Conservation (phyloP, 2,113 vertebrate species). For the Centropus unirufus region DNA sequence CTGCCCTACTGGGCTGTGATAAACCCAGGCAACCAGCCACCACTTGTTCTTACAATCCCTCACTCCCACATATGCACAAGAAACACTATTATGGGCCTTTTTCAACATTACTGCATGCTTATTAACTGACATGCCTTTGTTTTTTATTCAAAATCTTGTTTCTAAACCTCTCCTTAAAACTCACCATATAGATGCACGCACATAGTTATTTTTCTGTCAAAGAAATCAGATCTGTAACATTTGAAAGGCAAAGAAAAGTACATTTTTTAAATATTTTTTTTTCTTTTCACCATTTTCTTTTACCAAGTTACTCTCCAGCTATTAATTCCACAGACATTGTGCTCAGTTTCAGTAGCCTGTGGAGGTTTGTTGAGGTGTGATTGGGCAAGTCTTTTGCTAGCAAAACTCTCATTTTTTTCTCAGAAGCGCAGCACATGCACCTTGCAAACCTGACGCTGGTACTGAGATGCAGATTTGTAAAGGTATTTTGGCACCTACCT, state of each 20-base stretch:
- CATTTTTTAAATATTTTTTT: conserved; percentile 27
- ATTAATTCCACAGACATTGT: conserved; percentile 32
- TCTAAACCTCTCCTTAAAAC: conserved; percentile 53
- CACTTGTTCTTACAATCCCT: conserved; percentile 75
- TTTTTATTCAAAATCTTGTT: conserved; percentile 56
- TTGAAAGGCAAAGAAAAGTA: conserved; percentile 64
- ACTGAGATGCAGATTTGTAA: conserved; percentile 7
- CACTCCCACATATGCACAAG: conserved; percentile 66
- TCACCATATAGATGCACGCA: not conserved
- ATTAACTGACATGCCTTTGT: conserved; percentile 65
- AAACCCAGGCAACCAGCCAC: conserved; percentile 79
- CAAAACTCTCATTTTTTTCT: not conserved
- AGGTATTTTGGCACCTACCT: conserved; percentile 48
- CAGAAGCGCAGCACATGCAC: not conserved
- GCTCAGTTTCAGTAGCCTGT: conserved; percentile 44
- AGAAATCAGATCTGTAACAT: conserved; percentile 16
- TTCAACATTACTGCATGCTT: conserved; percentile 42
- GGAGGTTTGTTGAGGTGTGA: conserved; percentile 28
- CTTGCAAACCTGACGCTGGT: conserved; percentile 31
- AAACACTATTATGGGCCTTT: conserved; percentile 30
- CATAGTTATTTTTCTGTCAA: conserved; percentile 53
- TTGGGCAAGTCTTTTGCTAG: conserved; percentile 12
- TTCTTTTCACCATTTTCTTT: conserved; percentile 54
- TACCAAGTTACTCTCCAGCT: conserved; percentile 12
- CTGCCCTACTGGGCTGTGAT: conserved; percentile 76